Conservation (phyloP, 2,113 vertebrate species). For the Aphelocoma coerulescens region DNA sequence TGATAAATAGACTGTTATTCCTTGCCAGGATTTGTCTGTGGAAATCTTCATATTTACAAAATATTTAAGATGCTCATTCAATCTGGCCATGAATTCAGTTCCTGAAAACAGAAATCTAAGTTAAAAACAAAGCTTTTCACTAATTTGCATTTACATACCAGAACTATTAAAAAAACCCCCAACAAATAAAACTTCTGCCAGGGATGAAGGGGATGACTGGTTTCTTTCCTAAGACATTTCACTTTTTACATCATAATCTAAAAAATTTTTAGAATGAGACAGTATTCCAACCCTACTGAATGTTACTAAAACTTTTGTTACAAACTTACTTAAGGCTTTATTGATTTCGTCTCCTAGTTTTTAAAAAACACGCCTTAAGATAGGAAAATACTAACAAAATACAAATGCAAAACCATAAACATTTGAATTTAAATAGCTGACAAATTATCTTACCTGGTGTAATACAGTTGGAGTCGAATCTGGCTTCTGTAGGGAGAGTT, state of each 20-base stretch:
- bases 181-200: not conserved
- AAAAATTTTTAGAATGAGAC: not conserved
- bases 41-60: conserved; percentile 97
- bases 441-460: conserved; percentile 84
- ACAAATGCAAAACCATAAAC: not conserved
- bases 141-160: not conserved
- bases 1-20: conserved; percentile 91
- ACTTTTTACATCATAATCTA: not conserved
- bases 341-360: not conserved
- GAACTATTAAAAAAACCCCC: not conserved
- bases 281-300: not conserved
- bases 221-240: not conserved
- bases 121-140: not conserved
- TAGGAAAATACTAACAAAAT: not conserved
- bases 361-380: not conserved
- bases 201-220: not conserved
- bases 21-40: conserved; percentile 92
- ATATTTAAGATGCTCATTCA: conserved; percentile 96
- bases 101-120: conserved; percentile 73
- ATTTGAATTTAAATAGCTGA: not conserved
- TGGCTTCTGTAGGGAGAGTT: conserved; percentile 89
- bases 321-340: not conserved
- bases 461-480: conserved; percentile 98
- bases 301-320: not conserved
- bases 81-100: conserved; percentile 95